Base-by-base conservation (phyloP, 2,113 vertebrate genomes). In the Apteryx mantelli region DNA sequence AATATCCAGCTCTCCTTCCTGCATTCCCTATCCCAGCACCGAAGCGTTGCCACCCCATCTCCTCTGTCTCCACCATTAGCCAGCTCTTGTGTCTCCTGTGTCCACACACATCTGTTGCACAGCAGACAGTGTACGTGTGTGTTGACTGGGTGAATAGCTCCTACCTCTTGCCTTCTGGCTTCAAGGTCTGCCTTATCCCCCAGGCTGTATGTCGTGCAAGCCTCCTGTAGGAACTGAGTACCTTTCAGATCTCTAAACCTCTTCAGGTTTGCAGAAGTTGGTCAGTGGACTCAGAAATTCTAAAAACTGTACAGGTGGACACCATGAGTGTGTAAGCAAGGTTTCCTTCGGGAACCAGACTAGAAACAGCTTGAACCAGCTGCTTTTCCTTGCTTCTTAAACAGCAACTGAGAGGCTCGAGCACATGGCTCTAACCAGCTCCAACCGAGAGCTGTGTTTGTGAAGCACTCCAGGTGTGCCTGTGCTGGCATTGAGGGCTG, bases 61-160 rank as follows among this genome's bases (percentile, higher is more conserved):
- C 42, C 32, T 77, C 50, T 52, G 36, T 28, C 14, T 78, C 42
- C 36, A n/a, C 30, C 24, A 2, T 25, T 8, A 44, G 56, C 30
- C 48, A 24, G 1, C 50, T 8, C n/a, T 64, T 4, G 1, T 14
- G 13, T 52, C 38, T 14, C 17, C 5, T 2, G 32, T 24, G 28
- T 64, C 30, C 25, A 14, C 19, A 5, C 10, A 6, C 2, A 7
- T 22, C 36, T 34, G n/a, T 32, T 64, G 26, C 17, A 13, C 40
- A 7, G 28, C 71, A 58, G 36, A 11, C 9, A 24, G 48, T 1
- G 0, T 18, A 13, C 1, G 2, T 13, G 25, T 40, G 50, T 36
- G 25, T 42, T n/a, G 36, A 9, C 34, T 15, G 10, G 26, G 2
- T 36, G 52, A 25, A 14, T 60, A 36, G 26, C 65, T 56, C 65